A percentile compares a stretch with the other conserved stretches of the same genome.
Conservation (phyloP, 1,140 invertebrate genomes). For the Temnothorax curvispinosus region DNA sequence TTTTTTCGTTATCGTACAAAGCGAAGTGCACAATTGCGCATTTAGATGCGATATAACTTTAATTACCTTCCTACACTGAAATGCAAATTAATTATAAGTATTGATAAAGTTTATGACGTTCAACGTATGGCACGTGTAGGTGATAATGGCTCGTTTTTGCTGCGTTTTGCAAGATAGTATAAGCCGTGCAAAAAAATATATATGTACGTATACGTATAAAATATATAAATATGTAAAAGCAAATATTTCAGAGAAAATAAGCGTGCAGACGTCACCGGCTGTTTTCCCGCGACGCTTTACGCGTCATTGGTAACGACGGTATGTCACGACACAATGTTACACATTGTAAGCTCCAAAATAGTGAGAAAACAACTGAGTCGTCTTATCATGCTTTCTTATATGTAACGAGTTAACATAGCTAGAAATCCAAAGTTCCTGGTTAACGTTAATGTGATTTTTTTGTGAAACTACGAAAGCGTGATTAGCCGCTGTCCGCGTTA, state of each 20-base stretch:
- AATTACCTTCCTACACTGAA: constrained; percentile 4
- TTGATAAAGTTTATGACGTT: constrained; percentile 51
- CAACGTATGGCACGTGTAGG: background rate
- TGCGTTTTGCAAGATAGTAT: constrained; percentile 6
- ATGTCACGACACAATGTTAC: background rate
- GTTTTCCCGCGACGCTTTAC: background rate
- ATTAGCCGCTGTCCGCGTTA: background rate
- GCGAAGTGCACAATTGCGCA: background rate
- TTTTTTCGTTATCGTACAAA: background rate
- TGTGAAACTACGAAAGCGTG: background rate
- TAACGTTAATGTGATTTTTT: background rate
- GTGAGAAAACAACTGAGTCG: background rate
- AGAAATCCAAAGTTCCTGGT: background rate
- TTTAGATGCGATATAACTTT: constrained; percentile 23
- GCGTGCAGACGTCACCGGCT: background rate
- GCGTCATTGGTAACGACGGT: background rate
- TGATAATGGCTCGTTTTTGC: constrained; percentile 10
- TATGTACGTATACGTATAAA: background rate
- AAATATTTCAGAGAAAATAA: background rate
- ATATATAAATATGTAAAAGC: background rate
- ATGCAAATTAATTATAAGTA: constrained; percentile 48
- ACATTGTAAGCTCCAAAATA: background rate
- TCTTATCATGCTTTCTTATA: constrained; percentile 12
- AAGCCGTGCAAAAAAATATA: background rate
- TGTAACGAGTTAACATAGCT: background rate